Evolutionary conservation across 2,888 invertebrate genomes (phyloP).

Genomic region (Nephrotoma guestfalica): DNA sequence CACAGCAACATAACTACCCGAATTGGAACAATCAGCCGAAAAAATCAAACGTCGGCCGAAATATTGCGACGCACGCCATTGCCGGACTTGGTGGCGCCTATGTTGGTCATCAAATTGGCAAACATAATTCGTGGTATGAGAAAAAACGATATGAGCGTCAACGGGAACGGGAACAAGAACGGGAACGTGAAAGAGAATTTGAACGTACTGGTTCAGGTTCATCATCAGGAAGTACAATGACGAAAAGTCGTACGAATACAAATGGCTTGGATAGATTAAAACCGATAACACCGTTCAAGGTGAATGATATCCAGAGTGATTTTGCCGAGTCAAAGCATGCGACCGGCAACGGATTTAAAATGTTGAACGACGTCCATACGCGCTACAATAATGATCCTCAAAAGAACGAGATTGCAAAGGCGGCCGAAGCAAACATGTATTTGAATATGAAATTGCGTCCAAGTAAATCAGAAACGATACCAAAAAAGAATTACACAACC

Average conservation of each 20-base stretch:
- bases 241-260: not conserved
- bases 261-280: not conserved
- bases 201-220: too few species aligned
- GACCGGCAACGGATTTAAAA: not conserved
- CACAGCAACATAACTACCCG: not conserved
- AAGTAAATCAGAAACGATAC: not conserved
- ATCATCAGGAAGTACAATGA: too few species aligned
- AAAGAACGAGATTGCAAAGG: not conserved
- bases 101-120: not conserved
- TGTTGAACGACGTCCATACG: not conserved
- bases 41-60: not conserved
- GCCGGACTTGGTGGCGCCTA: slow-evolving; percentile 2
- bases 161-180: not conserved
- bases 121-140: not conserved
- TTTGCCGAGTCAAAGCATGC: not conserved
- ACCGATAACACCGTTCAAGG: not conserved
- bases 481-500: not conserved
- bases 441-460: not conserved
- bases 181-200: not conserved
- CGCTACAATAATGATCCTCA: not conserved
- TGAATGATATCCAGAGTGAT: not conserved
- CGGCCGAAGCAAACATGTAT: not conserved
- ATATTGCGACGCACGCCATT: not conserved
- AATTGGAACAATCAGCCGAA: not conserved
- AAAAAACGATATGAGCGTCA: not conserved